Percentiles rank a stretch among this genome's conserved stretches.
These are phyloP conservation scores for Gibbula magus DNA, from an alignment of 2,888 invertebrate species.

Conservation along the genomic window DNA sequence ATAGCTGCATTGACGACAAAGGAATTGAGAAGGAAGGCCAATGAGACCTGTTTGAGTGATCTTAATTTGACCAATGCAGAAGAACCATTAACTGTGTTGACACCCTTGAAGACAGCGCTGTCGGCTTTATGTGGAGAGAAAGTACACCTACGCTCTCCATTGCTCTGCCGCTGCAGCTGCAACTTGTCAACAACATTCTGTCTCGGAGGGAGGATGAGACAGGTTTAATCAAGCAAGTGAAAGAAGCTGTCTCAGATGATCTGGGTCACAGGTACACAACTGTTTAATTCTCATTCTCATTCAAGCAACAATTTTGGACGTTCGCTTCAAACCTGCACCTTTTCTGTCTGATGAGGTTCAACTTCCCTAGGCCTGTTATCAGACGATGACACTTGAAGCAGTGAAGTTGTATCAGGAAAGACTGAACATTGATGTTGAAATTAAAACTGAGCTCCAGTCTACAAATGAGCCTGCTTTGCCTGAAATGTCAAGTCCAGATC, in stretches of 20 bases:
- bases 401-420: neutral
- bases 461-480: neutral
- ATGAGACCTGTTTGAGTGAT: conserved; percentile 18
- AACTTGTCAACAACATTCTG: conserved; percentile 15
- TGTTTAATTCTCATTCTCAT: neutral
- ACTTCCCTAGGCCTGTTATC: conserved; percentile 24
- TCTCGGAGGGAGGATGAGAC: neutral
- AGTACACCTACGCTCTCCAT: conserved; percentile 36
- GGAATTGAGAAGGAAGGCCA: conserved; percentile 25
- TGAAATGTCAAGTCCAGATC: neutral
- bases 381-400: conserved; percentile 21
- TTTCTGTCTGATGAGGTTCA: conserved; percentile 23
- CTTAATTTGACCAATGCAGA: conserved; percentile 30
- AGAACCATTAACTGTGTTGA: conserved; percentile 30
- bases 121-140: conserved; percentile 32
- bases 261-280: neutral
- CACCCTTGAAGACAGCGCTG: conserved; percentile 35
- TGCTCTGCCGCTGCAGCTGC: conserved; percentile 29
- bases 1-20: conserved; percentile 25
- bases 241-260: neutral
- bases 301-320: conserved; percentile 26
- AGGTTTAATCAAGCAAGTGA: neutral
- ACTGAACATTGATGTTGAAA: neutral
- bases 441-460: neutral
- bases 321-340: conserved; percentile 33